phyloP scores from a whole-genome alignment of 2,113 vertebrate species.

The Pavo muticus region DNA sequence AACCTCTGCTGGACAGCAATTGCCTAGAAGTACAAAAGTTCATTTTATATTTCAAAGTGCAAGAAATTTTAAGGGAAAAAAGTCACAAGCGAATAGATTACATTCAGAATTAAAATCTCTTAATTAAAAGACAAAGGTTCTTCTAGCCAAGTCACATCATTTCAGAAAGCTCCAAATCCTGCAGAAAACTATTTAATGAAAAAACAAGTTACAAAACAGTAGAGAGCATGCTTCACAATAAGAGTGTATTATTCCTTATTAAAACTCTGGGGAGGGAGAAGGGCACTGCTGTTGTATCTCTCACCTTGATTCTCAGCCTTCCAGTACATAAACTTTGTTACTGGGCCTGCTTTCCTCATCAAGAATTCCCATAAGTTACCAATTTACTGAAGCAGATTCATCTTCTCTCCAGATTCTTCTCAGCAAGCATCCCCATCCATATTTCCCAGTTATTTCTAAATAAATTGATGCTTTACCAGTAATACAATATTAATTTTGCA shows the following conservation, averaged over 20 bases:
- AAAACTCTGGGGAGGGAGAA: not conserved
- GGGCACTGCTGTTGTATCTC: not conserved
- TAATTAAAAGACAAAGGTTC: not conserved
- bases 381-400: not conserved
- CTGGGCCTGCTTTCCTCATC: not conserved
- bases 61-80: not conserved
- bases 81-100: not conserved
- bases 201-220: not conserved
- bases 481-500: not conserved
- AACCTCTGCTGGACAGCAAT: constrained; percentile 54
- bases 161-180: not conserved
- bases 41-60: constrained; percentile 4
- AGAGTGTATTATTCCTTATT: not conserved
- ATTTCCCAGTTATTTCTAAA: not conserved
- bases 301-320: not conserved
- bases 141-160: not conserved
- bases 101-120: not conserved
- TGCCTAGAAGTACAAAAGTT: constrained; percentile 49
- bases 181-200: not conserved
- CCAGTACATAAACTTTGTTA: not conserved
- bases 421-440: not conserved
- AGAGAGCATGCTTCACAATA: not conserved
- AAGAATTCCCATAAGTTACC: not conserved
- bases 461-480: not conserved
- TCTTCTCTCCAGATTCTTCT: not conserved